These are phyloP conservation scores for Sus cebifrons DNA, from an alignment of 2,797 vertebrate genomes.

Conservation along the genomic window DNA sequence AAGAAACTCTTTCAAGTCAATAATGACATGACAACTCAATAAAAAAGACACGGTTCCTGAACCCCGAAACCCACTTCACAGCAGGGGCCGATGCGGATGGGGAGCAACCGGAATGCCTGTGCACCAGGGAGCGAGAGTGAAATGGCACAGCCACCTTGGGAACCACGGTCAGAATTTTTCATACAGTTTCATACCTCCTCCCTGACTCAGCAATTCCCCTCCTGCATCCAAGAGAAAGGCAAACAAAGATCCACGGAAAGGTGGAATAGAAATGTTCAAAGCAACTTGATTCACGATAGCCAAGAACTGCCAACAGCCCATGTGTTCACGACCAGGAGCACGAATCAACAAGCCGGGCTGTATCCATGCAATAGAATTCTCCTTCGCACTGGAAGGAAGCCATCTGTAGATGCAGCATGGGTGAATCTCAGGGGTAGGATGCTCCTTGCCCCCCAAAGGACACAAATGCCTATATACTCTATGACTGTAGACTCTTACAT, in stretches of 20 bases:
- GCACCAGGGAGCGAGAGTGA: not conserved
- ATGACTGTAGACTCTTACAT: not conserved
- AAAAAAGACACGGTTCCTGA: not conserved
- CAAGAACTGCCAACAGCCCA: not conserved
- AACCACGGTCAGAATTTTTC: not conserved
- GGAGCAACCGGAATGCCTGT: not conserved
- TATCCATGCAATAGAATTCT: not conserved
- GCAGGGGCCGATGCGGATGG: not conserved
- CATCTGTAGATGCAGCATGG: not conserved
- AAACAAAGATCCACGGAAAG: not conserved
- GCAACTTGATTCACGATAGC: conserved; percentile 6
- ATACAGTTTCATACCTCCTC: not conserved
- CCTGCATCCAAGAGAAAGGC: conserved; percentile 9
- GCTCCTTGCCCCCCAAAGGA: not conserved
- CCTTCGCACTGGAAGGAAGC: not conserved
- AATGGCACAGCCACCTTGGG: not conserved
- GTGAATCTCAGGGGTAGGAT: not conserved
- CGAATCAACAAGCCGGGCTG: not conserved
- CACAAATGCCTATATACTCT: not conserved
- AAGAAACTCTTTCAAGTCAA: conserved; percentile 20
- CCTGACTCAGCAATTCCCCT: not conserved
- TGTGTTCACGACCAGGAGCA: not conserved
- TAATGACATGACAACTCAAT: conserved; percentile 12
- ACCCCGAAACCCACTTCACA: not conserved
- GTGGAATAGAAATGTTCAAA: not conserved